Evolutionary conservation across 2,888 invertebrate species (phyloP).

Genomic region (Bruchidius siliquastri): DNA sequence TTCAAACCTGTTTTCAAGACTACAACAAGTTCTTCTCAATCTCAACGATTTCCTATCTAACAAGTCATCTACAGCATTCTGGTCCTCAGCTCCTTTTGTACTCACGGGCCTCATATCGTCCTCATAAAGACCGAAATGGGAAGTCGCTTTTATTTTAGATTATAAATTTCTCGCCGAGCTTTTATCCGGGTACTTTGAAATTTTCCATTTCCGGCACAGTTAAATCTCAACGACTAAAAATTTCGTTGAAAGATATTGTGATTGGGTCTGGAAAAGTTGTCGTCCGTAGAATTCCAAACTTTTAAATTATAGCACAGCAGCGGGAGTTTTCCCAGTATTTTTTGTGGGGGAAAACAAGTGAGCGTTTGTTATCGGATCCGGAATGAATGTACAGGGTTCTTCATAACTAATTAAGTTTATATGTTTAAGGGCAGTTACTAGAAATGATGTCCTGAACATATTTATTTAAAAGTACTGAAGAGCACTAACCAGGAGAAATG

Average conservation of each 20-base stretch:
- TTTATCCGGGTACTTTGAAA: neutral
- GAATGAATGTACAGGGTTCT: neutral
- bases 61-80: neutral
- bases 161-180: neutral
- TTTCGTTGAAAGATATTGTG: neutral
- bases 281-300: neutral
- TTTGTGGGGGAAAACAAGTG: neutral
- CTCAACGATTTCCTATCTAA: neutral
- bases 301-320: neutral
- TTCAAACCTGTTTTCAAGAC: no score
- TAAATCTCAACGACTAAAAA: neutral
- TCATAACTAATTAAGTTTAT: no score
- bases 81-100: neutral
- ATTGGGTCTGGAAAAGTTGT: neutral
- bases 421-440: no score
- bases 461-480: no score
- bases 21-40: neutral
- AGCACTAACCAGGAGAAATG: no score
- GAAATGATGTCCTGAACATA: no score
- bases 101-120: neutral
- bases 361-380: neutral
- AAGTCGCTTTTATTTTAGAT: neutral
- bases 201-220: neutral
- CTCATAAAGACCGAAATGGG: neutral
- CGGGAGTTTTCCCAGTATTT: neutral